Conservation (phyloP, 2,888 invertebrate species). For the Caenorhabditis becei region DNA sequence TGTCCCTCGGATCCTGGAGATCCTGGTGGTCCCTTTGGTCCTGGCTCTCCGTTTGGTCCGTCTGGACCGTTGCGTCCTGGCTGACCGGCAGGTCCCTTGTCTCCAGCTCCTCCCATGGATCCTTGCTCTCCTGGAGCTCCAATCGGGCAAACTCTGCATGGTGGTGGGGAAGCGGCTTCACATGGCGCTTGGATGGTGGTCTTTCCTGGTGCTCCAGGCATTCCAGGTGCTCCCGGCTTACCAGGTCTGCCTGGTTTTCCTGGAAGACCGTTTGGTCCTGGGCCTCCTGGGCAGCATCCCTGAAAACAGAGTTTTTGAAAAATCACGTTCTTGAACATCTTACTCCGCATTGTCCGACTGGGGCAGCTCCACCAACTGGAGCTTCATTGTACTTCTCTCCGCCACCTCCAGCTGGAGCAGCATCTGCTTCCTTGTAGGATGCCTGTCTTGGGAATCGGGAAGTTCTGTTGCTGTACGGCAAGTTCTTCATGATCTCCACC, state of each 20-base stretch:
- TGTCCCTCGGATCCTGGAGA: constrained; percentile 56
- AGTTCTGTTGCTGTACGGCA: constrained; percentile 55
- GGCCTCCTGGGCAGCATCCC: constrained; percentile 62
- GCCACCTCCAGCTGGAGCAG: constrained; percentile 37
- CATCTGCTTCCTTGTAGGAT: constrained; percentile 38
- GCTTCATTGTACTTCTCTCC: constrained; percentile 49
- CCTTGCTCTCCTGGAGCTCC: constrained; percentile 64
- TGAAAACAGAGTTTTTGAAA: background rate
- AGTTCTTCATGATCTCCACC: constrained; percentile 55
- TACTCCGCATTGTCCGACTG: constrained; percentile 28
- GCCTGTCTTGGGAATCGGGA: constrained; percentile 54
- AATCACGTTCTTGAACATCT: background rate
- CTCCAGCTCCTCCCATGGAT: constrained; percentile 50
- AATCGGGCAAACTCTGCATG: constrained; percentile 62
- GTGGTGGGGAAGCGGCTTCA: constrained; percentile 60
- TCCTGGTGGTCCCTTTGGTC: constrained; percentile 65
- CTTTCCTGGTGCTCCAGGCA: constrained; percentile 63
- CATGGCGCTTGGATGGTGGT: constrained; percentile 51
- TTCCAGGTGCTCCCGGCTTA: constrained; percentile 63
- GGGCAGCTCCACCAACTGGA: constrained; percentile 40
- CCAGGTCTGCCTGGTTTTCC: constrained; percentile 63
- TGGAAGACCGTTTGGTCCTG: constrained; percentile 60
- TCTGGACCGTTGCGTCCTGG: constrained; percentile 62
- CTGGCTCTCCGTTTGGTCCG: constrained; percentile 59
- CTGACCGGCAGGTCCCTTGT: constrained; percentile 58